Evolutionary conservation across 2,797 vertebrate species (phyloP), one percentile per base, ranked within the genome.

Genomic region (Prionace glauca): DNA sequence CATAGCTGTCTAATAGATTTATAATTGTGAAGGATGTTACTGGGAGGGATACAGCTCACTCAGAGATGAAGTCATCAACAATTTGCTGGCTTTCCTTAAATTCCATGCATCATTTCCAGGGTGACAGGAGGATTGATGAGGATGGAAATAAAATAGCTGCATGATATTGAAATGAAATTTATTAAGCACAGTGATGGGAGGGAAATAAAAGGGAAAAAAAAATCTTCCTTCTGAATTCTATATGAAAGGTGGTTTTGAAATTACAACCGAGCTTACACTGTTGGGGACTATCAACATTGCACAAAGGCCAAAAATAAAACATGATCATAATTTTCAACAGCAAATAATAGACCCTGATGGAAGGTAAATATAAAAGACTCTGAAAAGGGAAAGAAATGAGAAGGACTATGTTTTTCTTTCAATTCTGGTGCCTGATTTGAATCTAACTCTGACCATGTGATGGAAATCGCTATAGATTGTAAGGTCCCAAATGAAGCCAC

Each of bases 1-100:
- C 93, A 16, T 74, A 20, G 18, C 71, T 94, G 93, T 94, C 69
- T 94, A 50, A 94, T 94, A 94, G 41, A 94, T 94, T 94, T 94
- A 32, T 94, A 94, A 74, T 12, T 94, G 20, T 94, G 67, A 71
- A 94, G 3, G 67, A 45, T 69, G 92, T 94, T 71, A 50, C 7
- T 71, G 71, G 26, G 45, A 56, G 41, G 69, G 8, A 50, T 50
- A 74, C 93, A 56, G 62, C 90, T 91, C 18, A 20, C 29, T 62
- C 41, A 94, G 26, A 94, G 41, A 32, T 56, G 71, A 94, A 45
- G 93, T 94, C 93, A 94, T 56, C 93, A 56, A 32, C 69, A 94
- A 94, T 94, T 94, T 94, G 69, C 56, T 41, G 50, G 45, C 41
- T 94, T 74, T 94, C 93, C 71, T 71, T 18, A 94, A 74, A 56